Percentiles rank a stretch among this genome's conserved stretches.
These are phyloP conservation scores for Patella ulyssiponensis DNA, from an alignment of 2,888 invertebrate genomes.

Conservation along the genomic window DNA sequence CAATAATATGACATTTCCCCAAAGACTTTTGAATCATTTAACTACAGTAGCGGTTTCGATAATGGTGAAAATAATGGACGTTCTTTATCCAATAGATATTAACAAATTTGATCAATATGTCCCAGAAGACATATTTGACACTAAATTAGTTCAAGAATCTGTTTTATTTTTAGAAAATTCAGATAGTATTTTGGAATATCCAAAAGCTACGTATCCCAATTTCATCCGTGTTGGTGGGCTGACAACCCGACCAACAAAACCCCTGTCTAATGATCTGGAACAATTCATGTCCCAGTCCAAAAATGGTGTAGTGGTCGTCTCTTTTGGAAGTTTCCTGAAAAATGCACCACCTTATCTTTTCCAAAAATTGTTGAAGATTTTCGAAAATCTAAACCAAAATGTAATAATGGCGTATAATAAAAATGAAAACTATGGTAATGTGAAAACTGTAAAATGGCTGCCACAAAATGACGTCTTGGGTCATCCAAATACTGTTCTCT, in stretches of 20 bases:
- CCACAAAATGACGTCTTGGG: constrained; percentile 51
- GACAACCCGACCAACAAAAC: constrained; percentile 38
- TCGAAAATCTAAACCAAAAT: constrained; percentile 25
- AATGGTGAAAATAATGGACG: background rate
- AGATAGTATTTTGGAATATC: constrained; percentile 45
- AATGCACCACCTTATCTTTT: constrained; percentile 26
- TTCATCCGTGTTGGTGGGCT: constrained; percentile 44
- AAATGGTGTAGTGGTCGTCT: constrained; percentile 44
- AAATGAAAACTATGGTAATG: constrained; percentile 30
- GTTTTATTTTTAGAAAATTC: constrained; percentile 39
- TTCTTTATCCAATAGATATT: background rate
- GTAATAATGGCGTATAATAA: constrained; percentile 32
- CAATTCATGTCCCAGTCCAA: constrained; percentile 37
- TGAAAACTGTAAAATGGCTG: constrained; percentile 42
- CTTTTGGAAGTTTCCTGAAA: constrained; percentile 43
- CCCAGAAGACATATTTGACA: background rate
- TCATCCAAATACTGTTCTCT: constrained; percentile 43
- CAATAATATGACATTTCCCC: constrained; percentile 19
- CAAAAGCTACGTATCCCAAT: constrained; percentile 42
- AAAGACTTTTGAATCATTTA: constrained; percentile 16
- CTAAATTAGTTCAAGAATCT: constrained; percentile 24
- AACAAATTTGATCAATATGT: background rate
- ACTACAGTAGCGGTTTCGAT: background rate
- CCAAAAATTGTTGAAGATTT: constrained; percentile 27
- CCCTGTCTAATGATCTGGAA: constrained; percentile 37